These are phyloP conservation scores for Spodoptera litura DNA, from an alignment of 1,140 invertebrate genomes.

Conservation along the genomic window DNA sequence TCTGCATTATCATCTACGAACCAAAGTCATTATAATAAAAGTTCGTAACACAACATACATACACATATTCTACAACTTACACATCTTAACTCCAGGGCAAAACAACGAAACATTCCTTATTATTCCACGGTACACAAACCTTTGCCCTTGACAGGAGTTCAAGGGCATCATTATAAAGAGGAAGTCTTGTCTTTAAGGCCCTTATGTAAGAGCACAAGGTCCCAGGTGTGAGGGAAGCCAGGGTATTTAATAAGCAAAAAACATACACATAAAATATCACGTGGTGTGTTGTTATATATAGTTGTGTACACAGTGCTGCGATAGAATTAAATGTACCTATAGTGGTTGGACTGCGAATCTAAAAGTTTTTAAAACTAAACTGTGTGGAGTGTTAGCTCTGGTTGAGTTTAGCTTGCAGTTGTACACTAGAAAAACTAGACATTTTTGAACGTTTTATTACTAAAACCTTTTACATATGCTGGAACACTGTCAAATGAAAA, in stretches of 20 bases:
- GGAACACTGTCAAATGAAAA: too few species aligned
- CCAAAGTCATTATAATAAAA: too few species aligned
- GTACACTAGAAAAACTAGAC: too few species aligned
- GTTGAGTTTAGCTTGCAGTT: too few species aligned
- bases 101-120: conserved; percentile 2
- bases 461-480: too few species aligned
- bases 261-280: neutral
- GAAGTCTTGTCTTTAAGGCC: neutral
- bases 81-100: neutral
- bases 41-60: neutral
- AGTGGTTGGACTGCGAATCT: neutral
- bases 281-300: neutral
- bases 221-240: neutral
- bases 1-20: too few species aligned
- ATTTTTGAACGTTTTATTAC: too few species aligned
- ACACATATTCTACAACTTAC: neutral
- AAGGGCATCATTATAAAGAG: neutral
- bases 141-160: conserved; percentile 18
- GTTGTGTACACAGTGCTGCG: neutral
- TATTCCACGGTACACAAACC: neutral
- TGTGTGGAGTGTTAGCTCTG: too few species aligned
- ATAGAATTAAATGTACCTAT: conserved; percentile 26
- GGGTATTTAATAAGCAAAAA: conserved; percentile 26
- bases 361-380: neutral
- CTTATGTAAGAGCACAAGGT: neutral